phyloP scores from a whole-genome alignment of 2,888 invertebrate genomes.

The Chalcis sispes region DNA sequence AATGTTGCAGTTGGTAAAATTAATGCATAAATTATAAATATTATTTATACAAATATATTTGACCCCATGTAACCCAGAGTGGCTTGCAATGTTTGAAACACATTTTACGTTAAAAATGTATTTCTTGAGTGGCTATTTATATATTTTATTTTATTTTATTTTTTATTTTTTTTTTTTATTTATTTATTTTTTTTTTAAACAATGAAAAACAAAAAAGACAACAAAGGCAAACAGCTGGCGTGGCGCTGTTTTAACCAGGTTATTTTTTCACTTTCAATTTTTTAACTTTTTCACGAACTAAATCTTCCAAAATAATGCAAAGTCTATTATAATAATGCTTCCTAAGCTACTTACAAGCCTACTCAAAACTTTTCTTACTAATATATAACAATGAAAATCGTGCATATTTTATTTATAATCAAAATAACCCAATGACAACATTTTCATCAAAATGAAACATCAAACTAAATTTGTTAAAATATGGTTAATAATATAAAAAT shows the following conservation, averaged over 20 bases:
- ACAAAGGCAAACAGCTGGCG: slow-evolving; percentile 45
- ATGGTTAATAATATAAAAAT: background rate
- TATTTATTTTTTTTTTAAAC: slow-evolving; percentile 1
- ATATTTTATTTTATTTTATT: too few species aligned
- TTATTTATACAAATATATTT: slow-evolving; percentile 22
- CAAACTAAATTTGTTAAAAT: background rate
- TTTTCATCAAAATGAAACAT: slow-evolving; percentile 18
- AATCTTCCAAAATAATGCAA: slow-evolving; percentile 34
- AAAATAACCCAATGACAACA: slow-evolving; percentile 2
- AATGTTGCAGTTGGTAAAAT: slow-evolving; percentile 43
- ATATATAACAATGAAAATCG: slow-evolving; percentile 22
- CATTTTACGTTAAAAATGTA: slow-evolving; percentile 16
- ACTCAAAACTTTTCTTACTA: slow-evolving; percentile 37
- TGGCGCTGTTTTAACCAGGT: slow-evolving; percentile 44
- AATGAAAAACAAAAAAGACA: slow-evolving; percentile 3
- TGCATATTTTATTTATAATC: background rate
- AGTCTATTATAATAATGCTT: slow-evolving; percentile 27
- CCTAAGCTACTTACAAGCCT: slow-evolving; percentile 35
- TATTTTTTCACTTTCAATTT: background rate
- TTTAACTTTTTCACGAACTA: slow-evolving; percentile 17
- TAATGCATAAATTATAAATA: slow-evolving; percentile 11
- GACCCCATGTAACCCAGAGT: slow-evolving; percentile 41
- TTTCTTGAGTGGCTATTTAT: slow-evolving; percentile 39
- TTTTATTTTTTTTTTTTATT: too few species aligned
- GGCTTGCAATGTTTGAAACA: slow-evolving; percentile 52